Base-by-base conservation (phyloP, 37 sponge, comb jelly and placozoan species). In the Spongia lamella region DNA sequence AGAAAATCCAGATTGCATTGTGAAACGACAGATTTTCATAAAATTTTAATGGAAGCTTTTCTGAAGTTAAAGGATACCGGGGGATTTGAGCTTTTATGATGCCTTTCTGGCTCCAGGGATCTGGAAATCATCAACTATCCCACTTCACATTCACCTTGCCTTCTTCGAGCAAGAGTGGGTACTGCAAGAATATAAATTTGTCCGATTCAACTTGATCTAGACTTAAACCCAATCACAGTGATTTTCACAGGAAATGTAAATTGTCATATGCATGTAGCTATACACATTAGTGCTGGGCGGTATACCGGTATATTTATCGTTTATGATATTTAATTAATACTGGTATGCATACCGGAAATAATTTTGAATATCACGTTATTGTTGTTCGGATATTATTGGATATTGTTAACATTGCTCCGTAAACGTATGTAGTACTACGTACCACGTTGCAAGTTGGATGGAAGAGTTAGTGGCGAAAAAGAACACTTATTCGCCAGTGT, bases 41-140 rank as follows among this genome's bases (percentile, higher is more conserved):
- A 56, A 16, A 24, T 13, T 9, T 16, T 81, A 24, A 30, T 70
- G 7, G 35, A 29, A 49, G 40, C 50, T 7, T 81, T 72, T 39
- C 81, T 73, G 16, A 59, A 72, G 65, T 56, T 81, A 24, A 21
- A n/a, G 25, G 73, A 61, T 0, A 15, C 36, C 1, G 73, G 81
- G 30, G 81, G 81, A 15, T 81, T 63, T 72, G 81, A 81, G 16
- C 33, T 81, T 5, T 15, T 81, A 56, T 55, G 81, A 6, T 81
- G 81, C 35, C 49, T 71, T 35, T 73, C 72, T 33, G 72, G 72
- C 26, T 53, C 66, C 30, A 53, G 56, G n/a, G 33, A 59, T 6
- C 56, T 81, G 47, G 81, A 81, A 56, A n/a, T 20, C 15, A 71
- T 81, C 29, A 52, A 72, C 9, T 5, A 29, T 13, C 26, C 54